These are phyloP conservation scores for Araneus ventricosus DNA, from an alignment of 1,140 invertebrate species.

Conservation along the genomic window DNA sequence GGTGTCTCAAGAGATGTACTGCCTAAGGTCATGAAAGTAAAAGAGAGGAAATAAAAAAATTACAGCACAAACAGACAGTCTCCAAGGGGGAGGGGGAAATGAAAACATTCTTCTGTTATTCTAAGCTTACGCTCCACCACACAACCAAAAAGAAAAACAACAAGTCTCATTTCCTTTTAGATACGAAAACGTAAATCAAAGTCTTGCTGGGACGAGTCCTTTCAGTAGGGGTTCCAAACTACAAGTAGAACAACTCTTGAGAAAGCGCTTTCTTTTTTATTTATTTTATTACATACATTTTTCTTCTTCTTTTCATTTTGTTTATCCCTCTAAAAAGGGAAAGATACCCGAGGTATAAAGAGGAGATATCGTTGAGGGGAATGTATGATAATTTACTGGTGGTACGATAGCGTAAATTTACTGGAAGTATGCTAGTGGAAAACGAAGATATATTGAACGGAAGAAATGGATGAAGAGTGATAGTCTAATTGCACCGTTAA, in stretches of 20 bases:
- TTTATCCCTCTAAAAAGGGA: conserved; percentile 18
- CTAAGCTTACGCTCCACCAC: conserved; percentile 42
- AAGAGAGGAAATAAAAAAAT: conserved; percentile 32
- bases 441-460: not conserved
- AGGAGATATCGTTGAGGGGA: not conserved
- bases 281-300: not conserved
- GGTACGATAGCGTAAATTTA: not conserved
- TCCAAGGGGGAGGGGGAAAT: conserved; percentile 26
- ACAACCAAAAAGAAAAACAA: conserved; percentile 58
- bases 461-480: not conserved
- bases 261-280: not conserved
- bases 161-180: conserved; percentile 42
- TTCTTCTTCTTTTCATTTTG: not conserved
- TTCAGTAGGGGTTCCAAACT: conserved; percentile 47
- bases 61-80: conserved; percentile 42
- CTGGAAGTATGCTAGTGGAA: not conserved
- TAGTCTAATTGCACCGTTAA: not conserved
- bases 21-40: conserved; percentile 61
- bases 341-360: not conserved
- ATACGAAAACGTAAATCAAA: conserved; percentile 59
- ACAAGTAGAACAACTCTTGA: conserved; percentile 29
- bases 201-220: conserved; percentile 17
- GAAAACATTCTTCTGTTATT: conserved; percentile 68
- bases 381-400: not conserved
- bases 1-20: conserved; percentile 24